phyloP scores from a whole-genome alignment of 23 tunicate species.

The Trididemnum miniatum region DNA sequence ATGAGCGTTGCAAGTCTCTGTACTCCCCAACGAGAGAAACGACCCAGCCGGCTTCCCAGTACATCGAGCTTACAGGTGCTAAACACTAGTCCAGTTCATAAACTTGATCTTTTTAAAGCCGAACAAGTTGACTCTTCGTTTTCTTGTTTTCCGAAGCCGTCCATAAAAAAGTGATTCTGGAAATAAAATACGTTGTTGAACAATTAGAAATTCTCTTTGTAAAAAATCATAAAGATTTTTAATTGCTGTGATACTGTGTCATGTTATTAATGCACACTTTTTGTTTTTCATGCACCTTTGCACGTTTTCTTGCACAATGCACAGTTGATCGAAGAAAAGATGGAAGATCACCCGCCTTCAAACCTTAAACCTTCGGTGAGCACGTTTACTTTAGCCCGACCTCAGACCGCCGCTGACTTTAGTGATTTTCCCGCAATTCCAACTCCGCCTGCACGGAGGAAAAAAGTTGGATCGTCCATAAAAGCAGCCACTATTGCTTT shows the following conservation, averaged over 20 bases:
- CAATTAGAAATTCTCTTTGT: too few species aligned
- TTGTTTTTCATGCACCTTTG: constrained; percentile 1
- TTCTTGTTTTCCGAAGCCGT: too few species aligned
- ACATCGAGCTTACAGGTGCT: constrained; percentile 69
- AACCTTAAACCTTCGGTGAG: constrained; percentile 77
- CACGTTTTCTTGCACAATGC: neutral
- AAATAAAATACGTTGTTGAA: too few species aligned
- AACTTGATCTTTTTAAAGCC: too few species aligned
- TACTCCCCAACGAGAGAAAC: constrained; percentile 54
- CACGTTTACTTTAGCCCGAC: constrained; percentile 72
- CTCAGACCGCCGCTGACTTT: constrained; percentile 39
- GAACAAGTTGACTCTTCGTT: too few species aligned
- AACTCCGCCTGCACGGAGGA: constrained; percentile 79
- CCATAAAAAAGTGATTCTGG: too few species aligned
- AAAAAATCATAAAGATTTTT: too few species aligned
- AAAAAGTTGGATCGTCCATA: constrained; percentile 31
- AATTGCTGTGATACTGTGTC: neutral
- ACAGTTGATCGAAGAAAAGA: constrained; percentile 1
- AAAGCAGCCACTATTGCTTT: constrained; percentile 80
- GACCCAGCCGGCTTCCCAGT: constrained; percentile 43
- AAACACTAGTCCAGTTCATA: neutral
- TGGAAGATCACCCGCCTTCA: constrained; percentile 3
- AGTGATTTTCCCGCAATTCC: constrained; percentile 81
- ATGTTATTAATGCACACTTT: neutral
- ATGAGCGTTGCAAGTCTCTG: constrained; percentile 84